Percentiles rank a stretch among this genome's conserved stretches.
phyloP scores from a whole-genome alignment of 1,140 invertebrate genomes.

The Cotesia typhae region DNA sequence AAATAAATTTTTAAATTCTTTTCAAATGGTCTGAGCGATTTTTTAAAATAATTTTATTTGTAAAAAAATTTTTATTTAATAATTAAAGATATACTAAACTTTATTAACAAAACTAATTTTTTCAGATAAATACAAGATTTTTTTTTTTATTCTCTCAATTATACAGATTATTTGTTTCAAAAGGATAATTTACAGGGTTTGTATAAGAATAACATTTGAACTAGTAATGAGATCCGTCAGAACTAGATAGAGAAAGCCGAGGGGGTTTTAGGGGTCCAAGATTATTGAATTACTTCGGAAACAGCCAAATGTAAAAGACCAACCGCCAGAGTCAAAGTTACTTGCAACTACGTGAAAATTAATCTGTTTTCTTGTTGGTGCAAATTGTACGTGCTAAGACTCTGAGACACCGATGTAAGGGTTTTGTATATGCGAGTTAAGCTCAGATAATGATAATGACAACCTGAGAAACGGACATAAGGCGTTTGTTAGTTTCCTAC shows the following conservation, averaged over 20 bases:
- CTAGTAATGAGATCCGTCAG: slow-evolving; percentile 13
- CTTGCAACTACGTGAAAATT: slow-evolving; percentile 5
- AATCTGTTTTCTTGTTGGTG: slow-evolving; percentile 9
- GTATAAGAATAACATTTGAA: slow-evolving; percentile 25
- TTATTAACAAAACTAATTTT: too few species aligned
- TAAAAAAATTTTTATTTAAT: too few species aligned
- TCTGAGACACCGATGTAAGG: background rate
- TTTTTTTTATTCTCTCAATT: too few species aligned
- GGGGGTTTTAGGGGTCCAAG: slow-evolving; percentile 7
- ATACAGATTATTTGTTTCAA: background rate
- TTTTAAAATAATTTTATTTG: too few species aligned
- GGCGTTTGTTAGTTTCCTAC: slow-evolving; percentile 10
- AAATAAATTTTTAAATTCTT: too few species aligned
- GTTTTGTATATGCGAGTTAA: background rate
- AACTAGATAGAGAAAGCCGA: background rate
- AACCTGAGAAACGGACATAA: slow-evolving; percentile 11
- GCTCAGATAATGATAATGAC: background rate
- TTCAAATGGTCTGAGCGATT: too few species aligned
- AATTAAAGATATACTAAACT: too few species aligned
- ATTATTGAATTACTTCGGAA: slow-evolving; percentile 35
- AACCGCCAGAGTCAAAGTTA: slow-evolving; percentile 17
- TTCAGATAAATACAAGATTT: too few species aligned
- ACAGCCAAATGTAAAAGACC: slow-evolving; percentile 36
- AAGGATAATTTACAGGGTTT: slow-evolving; percentile 18
- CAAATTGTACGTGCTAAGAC: slow-evolving; percentile 10